Percentiles rank a stretch among this genome's conserved stretches.
These are phyloP conservation scores for Epistrophella euchroma DNA, from an alignment of 2,888 invertebrate genomes.

Conservation along the genomic window DNA sequence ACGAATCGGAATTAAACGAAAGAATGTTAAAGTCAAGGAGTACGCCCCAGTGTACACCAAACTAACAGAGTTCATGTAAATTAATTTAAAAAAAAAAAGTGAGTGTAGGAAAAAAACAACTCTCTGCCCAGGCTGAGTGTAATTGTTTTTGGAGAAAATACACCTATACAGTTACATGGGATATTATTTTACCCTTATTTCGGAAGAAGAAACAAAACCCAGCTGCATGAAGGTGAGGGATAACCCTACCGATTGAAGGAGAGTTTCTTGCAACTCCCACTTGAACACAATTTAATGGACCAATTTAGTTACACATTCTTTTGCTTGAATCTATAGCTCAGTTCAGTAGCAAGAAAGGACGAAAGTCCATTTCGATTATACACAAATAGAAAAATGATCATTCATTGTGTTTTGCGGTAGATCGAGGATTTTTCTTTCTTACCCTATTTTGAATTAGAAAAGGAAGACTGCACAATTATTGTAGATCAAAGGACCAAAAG, in stretches of 20 bases:
- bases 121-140: background rate
- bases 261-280: slow-evolving; percentile 1
- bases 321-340: background rate
- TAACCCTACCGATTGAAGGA: slow-evolving; percentile 15
- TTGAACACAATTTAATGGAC: slow-evolving; percentile 22
- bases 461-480: slow-evolving; percentile 6
- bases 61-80: slow-evolving; percentile 28
- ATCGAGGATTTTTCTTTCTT: slow-evolving; percentile 26
- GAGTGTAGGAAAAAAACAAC: background rate
- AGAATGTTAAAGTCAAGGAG: slow-evolving; percentile 40
- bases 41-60: background rate
- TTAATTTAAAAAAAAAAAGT: too few species aligned
- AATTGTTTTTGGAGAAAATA: slow-evolving; percentile 43
- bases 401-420: slow-evolving; percentile 47
- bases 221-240: background rate
- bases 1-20: slow-evolving; percentile 36
- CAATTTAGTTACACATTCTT: slow-evolving; percentile 32
- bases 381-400: slow-evolving; percentile 54
- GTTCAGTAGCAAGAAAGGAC: slow-evolving; percentile 2
- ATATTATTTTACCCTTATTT: background rate
- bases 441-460: background rate
- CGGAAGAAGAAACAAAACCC: background rate
- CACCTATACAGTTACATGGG: background rate
- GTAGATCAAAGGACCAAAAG: slow-evolving; percentile 61
- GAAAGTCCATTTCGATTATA: slow-evolving; percentile 48